Evolutionary conservation across 2,797 vertebrate genomes (phyloP).

Genomic region (Avahi laniger): DNA sequence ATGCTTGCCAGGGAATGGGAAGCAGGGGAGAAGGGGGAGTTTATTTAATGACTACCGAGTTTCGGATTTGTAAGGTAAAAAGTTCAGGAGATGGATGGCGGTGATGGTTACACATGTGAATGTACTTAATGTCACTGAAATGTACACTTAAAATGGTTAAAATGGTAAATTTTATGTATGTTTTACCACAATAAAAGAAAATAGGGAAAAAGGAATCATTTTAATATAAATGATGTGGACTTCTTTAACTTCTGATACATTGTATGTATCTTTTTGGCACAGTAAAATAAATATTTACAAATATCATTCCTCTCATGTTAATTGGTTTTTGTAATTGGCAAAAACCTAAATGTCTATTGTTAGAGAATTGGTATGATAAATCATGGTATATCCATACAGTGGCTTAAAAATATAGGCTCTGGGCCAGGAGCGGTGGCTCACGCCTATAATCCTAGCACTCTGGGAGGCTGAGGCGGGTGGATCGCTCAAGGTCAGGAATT

Average conservation of each 20-base stretch:
- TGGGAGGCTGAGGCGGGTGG: no score
- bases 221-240: neutral
- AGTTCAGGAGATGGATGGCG: neutral
- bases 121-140: neutral
- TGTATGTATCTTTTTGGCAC: neutral
- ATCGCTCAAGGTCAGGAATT: no score
- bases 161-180: neutral
- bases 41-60: neutral
- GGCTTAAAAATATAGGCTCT: neutral
- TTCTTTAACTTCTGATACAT: neutral
- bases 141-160: neutral
- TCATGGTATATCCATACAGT: neutral
- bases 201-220: neutral
- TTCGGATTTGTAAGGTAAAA: neutral
- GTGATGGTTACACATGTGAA: neutral
- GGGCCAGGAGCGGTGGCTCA: no score
- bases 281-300: neutral
- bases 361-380: neutral
- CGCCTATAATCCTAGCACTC: no score
- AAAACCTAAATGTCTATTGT: neutral
- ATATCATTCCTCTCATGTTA: neutral
- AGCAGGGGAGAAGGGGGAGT: neutral
- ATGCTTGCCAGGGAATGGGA: neutral
- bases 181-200: neutral
- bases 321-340: neutral